Percentiles rank a stretch among this genome's conserved stretches.
Conservation (phyloP, 1,140 invertebrate species). For the Drosophila tristis region DNA sequence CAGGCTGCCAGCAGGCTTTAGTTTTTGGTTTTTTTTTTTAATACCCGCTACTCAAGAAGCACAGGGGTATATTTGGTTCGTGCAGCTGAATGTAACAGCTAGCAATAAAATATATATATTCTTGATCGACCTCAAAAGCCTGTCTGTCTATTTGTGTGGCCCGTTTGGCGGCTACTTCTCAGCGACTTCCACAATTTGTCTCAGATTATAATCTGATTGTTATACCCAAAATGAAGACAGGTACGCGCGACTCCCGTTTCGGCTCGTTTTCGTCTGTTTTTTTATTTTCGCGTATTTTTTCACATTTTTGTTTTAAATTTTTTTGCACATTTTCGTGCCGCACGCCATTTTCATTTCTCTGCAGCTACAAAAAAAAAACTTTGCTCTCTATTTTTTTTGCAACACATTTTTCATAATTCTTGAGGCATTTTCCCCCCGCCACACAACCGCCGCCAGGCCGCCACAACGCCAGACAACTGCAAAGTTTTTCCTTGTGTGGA, state of each 20-base stretch:
- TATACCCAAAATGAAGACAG: no score
- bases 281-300: constrained; percentile 22
- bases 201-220: no score
- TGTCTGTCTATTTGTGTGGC: constrained; percentile 14
- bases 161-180: no score
- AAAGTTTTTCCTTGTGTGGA: constrained; percentile 69
- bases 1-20: constrained; percentile 53
- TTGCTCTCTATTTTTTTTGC: constrained; percentile 44
- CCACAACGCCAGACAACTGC: constrained; percentile 42
- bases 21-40: constrained; percentile 31
- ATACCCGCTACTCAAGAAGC: no score
- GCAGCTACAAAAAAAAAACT: constrained; percentile 21
- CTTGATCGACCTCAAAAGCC: no score
- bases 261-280: constrained; percentile 1
- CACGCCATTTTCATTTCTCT: constrained; percentile 73
- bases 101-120: no score
- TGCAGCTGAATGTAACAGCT: no score
- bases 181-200: no score
- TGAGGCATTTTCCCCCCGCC: constrained; percentile 61
- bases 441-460: constrained; percentile 20
- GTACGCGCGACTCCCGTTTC: no score
- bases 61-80: no score
- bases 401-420: constrained; percentile 82
- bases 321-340: constrained; percentile 74
- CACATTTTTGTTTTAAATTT: constrained; percentile 32